Base-by-base conservation (phyloP, 2,888 invertebrate genomes). In the Leucophenga maculata region DNA sequence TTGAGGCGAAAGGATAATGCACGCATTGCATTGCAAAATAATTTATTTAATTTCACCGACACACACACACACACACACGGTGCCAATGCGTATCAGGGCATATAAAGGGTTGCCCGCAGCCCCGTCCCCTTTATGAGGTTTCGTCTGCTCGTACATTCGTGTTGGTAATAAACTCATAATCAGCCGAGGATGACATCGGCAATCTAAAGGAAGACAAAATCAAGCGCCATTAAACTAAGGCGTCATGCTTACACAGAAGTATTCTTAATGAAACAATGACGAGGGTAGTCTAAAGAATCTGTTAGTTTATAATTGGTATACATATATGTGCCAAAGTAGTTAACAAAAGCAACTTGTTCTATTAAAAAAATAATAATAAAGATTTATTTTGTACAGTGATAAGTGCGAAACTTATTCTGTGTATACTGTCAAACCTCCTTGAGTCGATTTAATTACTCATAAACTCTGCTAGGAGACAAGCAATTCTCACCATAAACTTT, bases 91-190 rank as follows among this genome's bases (percentile, higher is more conserved):
- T 68, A 69, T 66, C 1, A 62, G n/a, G 18, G 26, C n/a, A n/a
- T 44, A 46, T n/a, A 68, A 73, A 68, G 79, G 80, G 80, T 74
- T 78, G 73, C 70, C 44, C 60, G 76, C 39, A 69, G 77, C 77
- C 71, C 70, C 78, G 72, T 77, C 78, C 72, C 77, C 74, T 74
- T 46, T 39, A 39, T 39, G 39, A 39, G 39, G 39, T 39, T 39
- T 11, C 39, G 11, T 39, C 39, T 8, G 3, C 8, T 39, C 26
- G 4, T 26, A 26, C 26, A n/a, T n/a, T 26, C 39, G n/a, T 71
- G 65, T 69, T 72, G 80, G 77, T 85, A 84, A 85, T 84, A 82
- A 81, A 79, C 82, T 81, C 80, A 77, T 83, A 83, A 74, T 69
- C 79, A 78, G 78, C 77, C 73, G 64, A 66, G 32, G 48, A 14